phyloP scores from a whole-genome alignment of 2,113 vertebrate genomes.

The Limanda limanda region DNA sequence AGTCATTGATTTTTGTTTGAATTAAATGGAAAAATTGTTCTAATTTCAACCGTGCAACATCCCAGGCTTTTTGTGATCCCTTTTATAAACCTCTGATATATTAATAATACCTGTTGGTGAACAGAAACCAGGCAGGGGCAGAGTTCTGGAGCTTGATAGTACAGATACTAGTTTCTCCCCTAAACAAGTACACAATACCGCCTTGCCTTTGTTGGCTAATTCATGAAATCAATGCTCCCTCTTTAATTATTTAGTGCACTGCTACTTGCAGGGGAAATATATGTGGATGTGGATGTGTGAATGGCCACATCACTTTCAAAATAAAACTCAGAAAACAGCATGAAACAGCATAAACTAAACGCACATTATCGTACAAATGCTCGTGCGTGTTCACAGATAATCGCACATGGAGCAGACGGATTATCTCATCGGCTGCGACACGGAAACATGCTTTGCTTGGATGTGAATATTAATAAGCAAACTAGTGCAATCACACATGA shows the following conservation, averaged over 20 bases:
- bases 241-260: constrained; percentile 76
- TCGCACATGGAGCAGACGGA: neutral
- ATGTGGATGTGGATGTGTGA: constrained; percentile 45
- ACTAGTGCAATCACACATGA: neutral
- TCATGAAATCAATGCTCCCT: constrained; percentile 72
- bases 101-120: too few relatives aligned
- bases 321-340: constrained; percentile 11
- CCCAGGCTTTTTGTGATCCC: neutral
- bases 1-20: neutral
- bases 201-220: constrained; percentile 69
- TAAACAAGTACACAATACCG: constrained; percentile 18
- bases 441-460: neutral
- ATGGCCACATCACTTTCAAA: constrained; percentile 19
- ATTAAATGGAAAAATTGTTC: neutral
- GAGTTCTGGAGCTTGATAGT: neutral
- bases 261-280: constrained; percentile 46
- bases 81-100: neutral
- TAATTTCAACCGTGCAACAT: constrained; percentile 7
- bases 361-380: constrained; percentile 6
- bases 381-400: neutral
- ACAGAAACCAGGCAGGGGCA: too few relatives aligned
- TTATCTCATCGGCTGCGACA: neutral
- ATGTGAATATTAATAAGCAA: neutral
- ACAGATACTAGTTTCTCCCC: neutral
- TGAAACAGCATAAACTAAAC: neutral